Evolutionary conservation across 2,113 vertebrate species (phyloP), one percentile per base, ranked within the genome.

Genomic region (Antechinus flavipes): DNA sequence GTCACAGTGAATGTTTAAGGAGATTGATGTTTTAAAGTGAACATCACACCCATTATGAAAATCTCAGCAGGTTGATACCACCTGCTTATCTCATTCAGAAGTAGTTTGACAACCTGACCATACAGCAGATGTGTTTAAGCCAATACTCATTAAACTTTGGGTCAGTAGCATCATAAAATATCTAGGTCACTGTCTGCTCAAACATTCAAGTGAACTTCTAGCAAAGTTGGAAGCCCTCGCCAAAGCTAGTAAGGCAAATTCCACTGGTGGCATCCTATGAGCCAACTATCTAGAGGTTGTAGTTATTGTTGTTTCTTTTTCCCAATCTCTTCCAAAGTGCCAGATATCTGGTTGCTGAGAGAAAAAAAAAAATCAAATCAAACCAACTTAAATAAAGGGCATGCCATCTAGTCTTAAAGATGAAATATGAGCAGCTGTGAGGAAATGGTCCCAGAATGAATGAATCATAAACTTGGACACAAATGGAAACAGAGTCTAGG

Each of bases 351-450:
- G 42, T 95, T 42, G 35, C 55, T 27, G 49, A 95, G 46, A 30
- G 54, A 90, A 95, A 93, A 30, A 93, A 30, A 52, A 89, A 84
- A 91, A 3, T 12, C 61, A 11, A n/a, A n/a, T 19, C 12, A 68
- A 68, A 8, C 2, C 58, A 52, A 52, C 12, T 68, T 68, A 68
- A 68, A n/a, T n/a, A 93, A 49, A 95, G 94, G 91, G 30, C 61
- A 24, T 58, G 47, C 47, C 56, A 55, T 89, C 10, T 55, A 92
- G 84, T 95, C 92, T 76, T 89, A 52, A 93, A 90, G 49, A n/a
- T 49, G 93, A 96, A 95, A 94, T 42, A 95, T 93, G 90, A 96
- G 90, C 84, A 55, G 53, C 91, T 89, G 54, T 84, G 61, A 94
- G 96, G 96, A 94, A 96, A 96, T 61, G 49, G 14, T 90, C 91